Evolutionary conservation across 1,140 invertebrate genomes (phyloP).

Genomic region (Drosophila malerkotliana): DNA sequence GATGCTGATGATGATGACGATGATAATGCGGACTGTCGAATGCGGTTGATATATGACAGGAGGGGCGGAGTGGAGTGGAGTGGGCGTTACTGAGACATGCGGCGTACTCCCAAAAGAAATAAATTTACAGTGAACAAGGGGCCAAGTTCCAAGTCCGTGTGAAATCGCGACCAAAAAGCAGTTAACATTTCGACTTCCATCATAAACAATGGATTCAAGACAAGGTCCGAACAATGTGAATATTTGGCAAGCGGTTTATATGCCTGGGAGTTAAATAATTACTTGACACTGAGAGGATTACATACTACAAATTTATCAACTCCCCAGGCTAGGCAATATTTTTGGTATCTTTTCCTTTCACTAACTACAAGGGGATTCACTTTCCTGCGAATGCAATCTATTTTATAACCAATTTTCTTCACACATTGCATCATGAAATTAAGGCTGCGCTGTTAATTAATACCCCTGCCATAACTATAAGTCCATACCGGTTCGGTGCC

Average conservation of each 20-base stretch:
- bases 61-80: background rate
- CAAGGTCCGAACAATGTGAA: constrained; percentile 17
- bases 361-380: background rate
- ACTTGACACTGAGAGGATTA: background rate
- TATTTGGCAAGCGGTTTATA: constrained; percentile 25
- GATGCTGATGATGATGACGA: constrained; percentile 40
- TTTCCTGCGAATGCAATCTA: constrained; percentile 12
- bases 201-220: constrained; percentile 29
- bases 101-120: constrained; percentile 28
- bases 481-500: constrained; percentile 27
- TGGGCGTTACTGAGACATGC: constrained; percentile 27
- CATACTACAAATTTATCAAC: too few species aligned
- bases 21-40: constrained; percentile 39
- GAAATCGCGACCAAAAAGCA: constrained; percentile 33
- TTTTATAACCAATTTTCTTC: background rate
- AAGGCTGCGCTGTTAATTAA: constrained; percentile 53
- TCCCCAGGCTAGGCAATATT: background rate
- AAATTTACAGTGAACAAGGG: constrained; percentile 32
- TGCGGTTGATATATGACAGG: constrained; percentile 31
- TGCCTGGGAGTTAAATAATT: background rate
- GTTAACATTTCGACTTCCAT: constrained; percentile 38
- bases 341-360: background rate
- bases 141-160: constrained; percentile 25
- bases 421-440: constrained; percentile 52
- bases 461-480: constrained; percentile 9